phyloP scores from a whole-genome alignment of 2,888 invertebrate genomes.

The Halictus quadricinctus region DNA sequence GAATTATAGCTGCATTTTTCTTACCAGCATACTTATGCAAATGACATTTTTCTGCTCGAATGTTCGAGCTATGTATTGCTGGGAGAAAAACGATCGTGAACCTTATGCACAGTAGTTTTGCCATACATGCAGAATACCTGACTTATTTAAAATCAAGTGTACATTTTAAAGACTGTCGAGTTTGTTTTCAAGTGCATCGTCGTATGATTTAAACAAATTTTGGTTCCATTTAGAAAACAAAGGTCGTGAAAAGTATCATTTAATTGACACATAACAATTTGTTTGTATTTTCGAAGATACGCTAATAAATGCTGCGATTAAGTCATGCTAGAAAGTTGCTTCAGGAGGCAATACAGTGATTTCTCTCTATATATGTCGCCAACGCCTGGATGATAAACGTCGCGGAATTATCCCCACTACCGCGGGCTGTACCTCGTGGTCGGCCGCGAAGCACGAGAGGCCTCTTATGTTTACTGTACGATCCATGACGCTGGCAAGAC shows the following conservation, averaged over 20 bases:
- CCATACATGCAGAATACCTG: not conserved
- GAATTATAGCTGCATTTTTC: not conserved
- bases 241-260: not conserved
- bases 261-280: not conserved
- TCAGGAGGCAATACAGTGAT: not conserved
- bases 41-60: not conserved
- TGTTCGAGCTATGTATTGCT: not conserved
- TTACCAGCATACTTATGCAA: not conserved
- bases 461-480: too few species aligned
- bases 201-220: not conserved
- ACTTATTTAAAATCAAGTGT: not conserved
- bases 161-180: not conserved
- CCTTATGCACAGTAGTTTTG: not conserved
- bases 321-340: not conserved
- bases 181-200: not conserved
- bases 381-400: too few species aligned
- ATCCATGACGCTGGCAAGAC: too few species aligned
- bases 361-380: too few species aligned
- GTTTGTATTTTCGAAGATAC: not conserved
- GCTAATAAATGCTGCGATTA: too few species aligned
- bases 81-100: not conserved
- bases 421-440: too few species aligned
- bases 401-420: too few species aligned
- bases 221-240: not conserved
- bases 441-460: too few species aligned